phyloP scores from a whole-genome alignment of 2,888 invertebrate species.

The Diloba caeruleocephala region DNA sequence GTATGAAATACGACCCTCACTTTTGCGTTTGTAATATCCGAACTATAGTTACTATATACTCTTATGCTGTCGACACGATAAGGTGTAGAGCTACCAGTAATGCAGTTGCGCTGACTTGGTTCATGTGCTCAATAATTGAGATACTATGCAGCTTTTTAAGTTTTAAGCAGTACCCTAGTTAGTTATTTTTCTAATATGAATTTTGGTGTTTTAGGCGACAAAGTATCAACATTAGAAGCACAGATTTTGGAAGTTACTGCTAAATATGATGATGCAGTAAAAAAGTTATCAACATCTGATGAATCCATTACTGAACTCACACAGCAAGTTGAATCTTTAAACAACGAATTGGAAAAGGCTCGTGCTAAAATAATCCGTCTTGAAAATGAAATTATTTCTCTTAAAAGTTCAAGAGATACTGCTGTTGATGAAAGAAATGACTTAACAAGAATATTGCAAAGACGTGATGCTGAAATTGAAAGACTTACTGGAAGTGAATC shows the following conservation, averaged over 20 bases:
- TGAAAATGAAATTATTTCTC: slow-evolving; percentile 91
- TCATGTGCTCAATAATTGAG: too few relatives aligned
- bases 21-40: too few relatives aligned
- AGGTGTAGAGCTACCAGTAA: too few relatives aligned
- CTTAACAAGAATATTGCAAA: slow-evolving; percentile 91
- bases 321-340: slow-evolving; percentile 90
- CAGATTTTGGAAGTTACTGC: slow-evolving; percentile 88
- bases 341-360: slow-evolving; percentile 90
- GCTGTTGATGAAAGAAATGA: slow-evolving; percentile 94
- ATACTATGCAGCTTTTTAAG: too few relatives aligned
- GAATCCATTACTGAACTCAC: slow-evolving; percentile 91
- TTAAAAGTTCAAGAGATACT: slow-evolving; percentile 92
- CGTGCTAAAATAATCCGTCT: slow-evolving; percentile 90
- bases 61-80: too few relatives aligned
- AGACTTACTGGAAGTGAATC: slow-evolving; percentile 91
- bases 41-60: too few relatives aligned
- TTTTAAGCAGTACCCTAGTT: too few relatives aligned
- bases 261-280: slow-evolving; percentile 90
- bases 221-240: slow-evolving; percentile 86
- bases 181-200: neutral
- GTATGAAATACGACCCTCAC: too few relatives aligned
- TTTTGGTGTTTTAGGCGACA: slow-evolving; percentile 86
- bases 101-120: too few relatives aligned
- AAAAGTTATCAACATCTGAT: slow-evolving; percentile 90
- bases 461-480: slow-evolving; percentile 93